Evolutionary conservation across 2,797 vertebrate species (phyloP).

Genomic region (Siniperca undulata): DNA sequence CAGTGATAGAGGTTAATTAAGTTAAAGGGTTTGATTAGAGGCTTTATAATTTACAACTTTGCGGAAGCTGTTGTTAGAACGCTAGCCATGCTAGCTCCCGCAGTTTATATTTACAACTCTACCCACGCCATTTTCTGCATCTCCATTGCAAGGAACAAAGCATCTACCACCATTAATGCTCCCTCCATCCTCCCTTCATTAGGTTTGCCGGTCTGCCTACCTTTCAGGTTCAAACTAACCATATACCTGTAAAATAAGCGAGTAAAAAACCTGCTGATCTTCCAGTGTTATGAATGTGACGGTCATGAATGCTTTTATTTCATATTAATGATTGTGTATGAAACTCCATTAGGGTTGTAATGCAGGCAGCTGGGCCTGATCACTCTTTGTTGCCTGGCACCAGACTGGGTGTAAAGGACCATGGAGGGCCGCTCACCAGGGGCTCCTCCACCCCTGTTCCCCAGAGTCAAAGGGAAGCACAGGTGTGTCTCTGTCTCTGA

Average conservation of each 20-base stretch:
- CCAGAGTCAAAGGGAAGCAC: background rate
- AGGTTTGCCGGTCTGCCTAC: background rate
- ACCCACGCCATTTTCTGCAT: background rate
- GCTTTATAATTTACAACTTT: slow-evolving; percentile 13
- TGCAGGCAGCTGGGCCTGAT: slow-evolving; percentile 4
- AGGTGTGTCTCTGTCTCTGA: slow-evolving; percentile 11
- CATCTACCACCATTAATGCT: background rate
- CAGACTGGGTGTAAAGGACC: background rate
- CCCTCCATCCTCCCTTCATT: background rate
- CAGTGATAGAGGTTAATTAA: background rate
- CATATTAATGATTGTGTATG: background rate
- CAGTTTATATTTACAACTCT: background rate
- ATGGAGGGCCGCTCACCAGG: background rate
- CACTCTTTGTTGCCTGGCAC: background rate
- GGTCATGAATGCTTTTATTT: background rate
- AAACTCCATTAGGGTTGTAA: background rate
- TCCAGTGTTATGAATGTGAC: background rate
- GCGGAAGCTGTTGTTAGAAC: slow-evolving; percentile 9
- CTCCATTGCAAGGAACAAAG: background rate
- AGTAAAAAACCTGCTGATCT: background rate
- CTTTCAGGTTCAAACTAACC: background rate
- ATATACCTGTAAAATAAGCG: background rate
- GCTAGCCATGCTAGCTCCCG: too few relatives aligned
- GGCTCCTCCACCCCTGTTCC: background rate
- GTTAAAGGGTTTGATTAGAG: background rate